Conservation (phyloP, 2,113 vertebrate species). For the Lagenorhynchus albirostris region DNA sequence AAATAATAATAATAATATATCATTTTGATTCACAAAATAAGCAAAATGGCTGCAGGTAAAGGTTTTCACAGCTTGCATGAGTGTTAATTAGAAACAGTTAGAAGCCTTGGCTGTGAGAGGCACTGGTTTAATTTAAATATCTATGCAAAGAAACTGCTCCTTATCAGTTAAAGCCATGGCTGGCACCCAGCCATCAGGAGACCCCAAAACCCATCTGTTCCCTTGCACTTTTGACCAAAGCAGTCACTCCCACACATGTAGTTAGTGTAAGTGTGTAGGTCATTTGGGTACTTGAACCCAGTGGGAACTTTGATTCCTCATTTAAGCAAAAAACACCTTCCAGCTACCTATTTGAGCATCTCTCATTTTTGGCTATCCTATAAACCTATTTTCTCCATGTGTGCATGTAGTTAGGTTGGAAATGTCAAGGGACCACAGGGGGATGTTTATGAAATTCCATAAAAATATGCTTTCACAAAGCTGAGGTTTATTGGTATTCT, state of each 20-base stretch:
- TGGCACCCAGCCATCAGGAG: neutral
- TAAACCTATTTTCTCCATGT: neutral
- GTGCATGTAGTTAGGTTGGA: neutral
- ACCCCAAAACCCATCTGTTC: neutral
- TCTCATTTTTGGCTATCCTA: neutral
- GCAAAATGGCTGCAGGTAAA: neutral
- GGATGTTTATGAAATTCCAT: conserved; percentile 32
- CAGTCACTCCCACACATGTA: neutral
- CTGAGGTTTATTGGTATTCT: conserved; percentile 38
- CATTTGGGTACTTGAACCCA: neutral
- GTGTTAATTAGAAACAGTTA: conserved; percentile 41
- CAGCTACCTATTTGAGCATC: neutral
- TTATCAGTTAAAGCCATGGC: neutral
- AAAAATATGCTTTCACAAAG: conserved; percentile 26
- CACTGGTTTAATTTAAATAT: neutral
- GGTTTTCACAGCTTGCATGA: neutral
- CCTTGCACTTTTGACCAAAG: conserved; percentile 9
- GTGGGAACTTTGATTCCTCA: neutral
- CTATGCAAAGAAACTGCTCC: neutral
- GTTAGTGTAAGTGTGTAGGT: neutral
- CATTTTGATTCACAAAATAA: neutral
- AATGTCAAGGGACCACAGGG: neutral
- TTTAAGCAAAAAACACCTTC: neutral
- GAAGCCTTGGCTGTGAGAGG: neutral
- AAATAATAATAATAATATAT: neutral